Evolutionary conservation across 2,113 vertebrate species (phyloP), one percentile per base, ranked within the genome.

Genomic region (Clinocottus analis): DNA sequence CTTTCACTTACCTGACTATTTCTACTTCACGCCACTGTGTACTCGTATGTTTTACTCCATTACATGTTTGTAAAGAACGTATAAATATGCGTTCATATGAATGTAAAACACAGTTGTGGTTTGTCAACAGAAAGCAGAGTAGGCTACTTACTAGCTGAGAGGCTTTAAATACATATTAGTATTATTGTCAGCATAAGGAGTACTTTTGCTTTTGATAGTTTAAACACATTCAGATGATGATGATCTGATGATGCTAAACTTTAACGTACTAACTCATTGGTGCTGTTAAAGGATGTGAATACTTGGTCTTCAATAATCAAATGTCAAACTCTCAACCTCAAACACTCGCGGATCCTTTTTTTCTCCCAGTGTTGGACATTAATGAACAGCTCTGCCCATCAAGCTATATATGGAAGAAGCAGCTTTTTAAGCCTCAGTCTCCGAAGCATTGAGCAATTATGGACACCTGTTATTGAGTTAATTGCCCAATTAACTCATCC

Each of bases 401-500:
- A 86, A 75, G 80, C 85, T 85, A 60, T 82, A 75, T 55, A 49
- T 77, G 77, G 80, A 75, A 71, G 72, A 87, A 77, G 23, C n/a
- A 33, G 13, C 75, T 80, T 86, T 85, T 88, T 89, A 89, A 90
- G 87, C 83, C 80, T 76, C 68, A 56, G 87, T 94, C 92, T 94
- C 92, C 43, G 27, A 92, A 92, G 93, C 89, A 84, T 88, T 87
- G 75, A 43, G 83, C 90, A 93, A 95, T 94, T 94, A 94, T 67
- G 74, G 86, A 92, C 93, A 95, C 92, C 93, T 95, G 94, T 92
- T 94, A 90, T 87, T 92, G 83, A 88, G 89, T 89, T 94, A 94
- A 95, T 94, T 92, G 89, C 83, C 77, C 93, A 93, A 95, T 95
- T 94, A 94, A 91, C 89, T 90, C 90, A 89, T 93, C 90, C 91